Base-by-base conservation (phyloP, 2,888 invertebrate species). In the Synergus gifuensis region DNA sequence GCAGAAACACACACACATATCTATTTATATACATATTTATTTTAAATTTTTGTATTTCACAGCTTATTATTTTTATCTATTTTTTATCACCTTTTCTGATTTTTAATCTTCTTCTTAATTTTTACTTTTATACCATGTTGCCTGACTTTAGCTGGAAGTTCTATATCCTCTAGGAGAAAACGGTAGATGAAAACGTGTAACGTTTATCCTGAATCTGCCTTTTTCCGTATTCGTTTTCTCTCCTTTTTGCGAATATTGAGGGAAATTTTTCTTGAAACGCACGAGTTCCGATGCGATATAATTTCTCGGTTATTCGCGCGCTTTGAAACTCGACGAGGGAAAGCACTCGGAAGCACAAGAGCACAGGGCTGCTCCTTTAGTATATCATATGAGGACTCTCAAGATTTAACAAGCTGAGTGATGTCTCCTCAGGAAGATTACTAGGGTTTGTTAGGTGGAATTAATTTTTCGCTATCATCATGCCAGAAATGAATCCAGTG, bases 341-440 rank as follows among this genome's bases (percentile, higher is more conserved):
- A 73, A 73, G 73, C 73, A 54, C 73, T 73, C 36, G 73, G 69
- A 54, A 49, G 36, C 36, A 36, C 49, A 36, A 54, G 73, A 46
- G 69, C 18, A 12, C 14, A 67, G 54, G 54, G 36, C 54, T 73
- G 73, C 73, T 73, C 73, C 54, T 54, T 54, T 73, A 73, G 73
- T n/a, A n/a, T n/a, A n/a, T 73, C 73, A 73, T 73, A 54, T 73
- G 73, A 73, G 73, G 54, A 73, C 73, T 73, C 73, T 73, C 49
- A 73, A 73, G 73, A 73, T 73, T 73, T 73, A 73, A 73, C 73
- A 73, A 73, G 73, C n/a, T 73, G 73, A 73, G 54, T 73, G 73
- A 73, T 73, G 73, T 54, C 49, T 73, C n/a, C 54, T 73, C 36
- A 54, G 16, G 40, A 54, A 73, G 49, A 54, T 73, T 73, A 73